Conservation (phyloP, 2,113 vertebrate genomes). For the Pyxicephalus adspersus region DNA sequence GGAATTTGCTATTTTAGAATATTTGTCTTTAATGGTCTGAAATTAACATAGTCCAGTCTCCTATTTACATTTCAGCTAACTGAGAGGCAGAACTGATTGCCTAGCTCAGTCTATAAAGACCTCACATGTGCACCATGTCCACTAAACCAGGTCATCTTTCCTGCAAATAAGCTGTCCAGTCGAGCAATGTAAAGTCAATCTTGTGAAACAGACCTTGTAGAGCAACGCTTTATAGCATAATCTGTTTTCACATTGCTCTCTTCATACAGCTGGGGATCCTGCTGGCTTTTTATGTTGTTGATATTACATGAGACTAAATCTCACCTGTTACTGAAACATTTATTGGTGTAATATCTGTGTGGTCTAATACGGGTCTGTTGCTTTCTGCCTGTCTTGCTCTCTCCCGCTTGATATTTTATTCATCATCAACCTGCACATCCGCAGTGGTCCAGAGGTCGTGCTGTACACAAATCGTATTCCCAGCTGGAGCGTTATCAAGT, state of each 20-base stretch:
- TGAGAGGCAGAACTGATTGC: background rate
- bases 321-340: constrained; percentile 32
- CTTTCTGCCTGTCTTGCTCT: constrained; percentile 13
- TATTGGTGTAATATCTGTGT: constrained; percentile 14
- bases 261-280: constrained; percentile 14
- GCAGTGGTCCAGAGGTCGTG: constrained; percentile 37
- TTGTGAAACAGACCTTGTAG: constrained; percentile 25
- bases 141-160: background rate
- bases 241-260: constrained; percentile 22
- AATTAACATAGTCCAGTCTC: background rate
- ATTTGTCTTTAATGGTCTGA: too few relatives aligned
- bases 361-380: constrained; percentile 23
- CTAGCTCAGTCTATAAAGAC: background rate
- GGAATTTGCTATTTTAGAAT: too few relatives aligned
- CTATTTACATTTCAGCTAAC: background rate
- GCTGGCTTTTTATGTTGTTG: constrained; percentile 36
- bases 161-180: constrained; percentile 27
- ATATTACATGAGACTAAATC: constrained; percentile 13
- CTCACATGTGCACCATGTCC: background rate
- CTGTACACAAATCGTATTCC: constrained; percentile 47
- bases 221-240: constrained; percentile 20
- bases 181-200: background rate
- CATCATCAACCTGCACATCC: constrained; percentile 40
- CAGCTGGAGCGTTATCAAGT: constrained; percentile 47
- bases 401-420: constrained; percentile 39